These are phyloP conservation scores for Phymorhynchus buccinoides DNA, from an alignment of 1,140 invertebrate species.

Conservation along the genomic window DNA sequence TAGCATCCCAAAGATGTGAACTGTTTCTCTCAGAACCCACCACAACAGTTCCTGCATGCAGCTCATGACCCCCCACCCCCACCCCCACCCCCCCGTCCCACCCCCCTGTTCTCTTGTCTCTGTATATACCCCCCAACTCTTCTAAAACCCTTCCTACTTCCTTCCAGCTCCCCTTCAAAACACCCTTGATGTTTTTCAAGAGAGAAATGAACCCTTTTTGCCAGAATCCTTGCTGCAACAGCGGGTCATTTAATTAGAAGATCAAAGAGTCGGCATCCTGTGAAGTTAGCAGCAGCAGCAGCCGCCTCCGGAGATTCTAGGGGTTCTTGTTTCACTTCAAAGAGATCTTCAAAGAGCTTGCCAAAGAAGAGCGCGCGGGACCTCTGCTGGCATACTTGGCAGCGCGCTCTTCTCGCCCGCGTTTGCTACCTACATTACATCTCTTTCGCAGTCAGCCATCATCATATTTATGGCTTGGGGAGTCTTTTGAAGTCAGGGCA, in stretches of 20 bases:
- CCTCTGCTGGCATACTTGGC: neutral
- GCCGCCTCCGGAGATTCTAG: conserved; percentile 37
- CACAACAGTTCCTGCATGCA: conserved; percentile 21
- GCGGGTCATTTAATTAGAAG: conserved; percentile 54
- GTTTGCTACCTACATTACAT: conserved; percentile 15
- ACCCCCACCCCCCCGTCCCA: neutral
- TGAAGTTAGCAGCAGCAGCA: conserved; percentile 48
- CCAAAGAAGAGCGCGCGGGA: conserved; percentile 24
- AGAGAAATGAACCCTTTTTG: conserved; percentile 45
- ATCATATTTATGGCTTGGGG: conserved; percentile 44
- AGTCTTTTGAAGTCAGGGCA: conserved; percentile 39
- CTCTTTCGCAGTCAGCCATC: conserved; percentile 25
- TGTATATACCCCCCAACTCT: neutral
- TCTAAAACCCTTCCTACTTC: neutral
- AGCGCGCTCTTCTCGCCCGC: neutral
- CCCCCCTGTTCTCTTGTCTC: neutral
- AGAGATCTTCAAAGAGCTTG: conserved; percentile 40
- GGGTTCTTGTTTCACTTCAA: conserved; percentile 57
- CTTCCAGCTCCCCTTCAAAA: neutral
- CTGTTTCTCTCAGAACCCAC: conserved; percentile 20
- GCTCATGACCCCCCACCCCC: conserved; percentile 28
- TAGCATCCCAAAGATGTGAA: conserved; percentile 35
- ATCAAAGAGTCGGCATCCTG: conserved; percentile 48
- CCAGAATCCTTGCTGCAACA: conserved; percentile 48
- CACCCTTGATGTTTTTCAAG: conserved; percentile 35